Evolutionary conservation across 2,797 vertebrate species (phyloP).

Genomic region (Schizothorax lantsangensis): DNA sequence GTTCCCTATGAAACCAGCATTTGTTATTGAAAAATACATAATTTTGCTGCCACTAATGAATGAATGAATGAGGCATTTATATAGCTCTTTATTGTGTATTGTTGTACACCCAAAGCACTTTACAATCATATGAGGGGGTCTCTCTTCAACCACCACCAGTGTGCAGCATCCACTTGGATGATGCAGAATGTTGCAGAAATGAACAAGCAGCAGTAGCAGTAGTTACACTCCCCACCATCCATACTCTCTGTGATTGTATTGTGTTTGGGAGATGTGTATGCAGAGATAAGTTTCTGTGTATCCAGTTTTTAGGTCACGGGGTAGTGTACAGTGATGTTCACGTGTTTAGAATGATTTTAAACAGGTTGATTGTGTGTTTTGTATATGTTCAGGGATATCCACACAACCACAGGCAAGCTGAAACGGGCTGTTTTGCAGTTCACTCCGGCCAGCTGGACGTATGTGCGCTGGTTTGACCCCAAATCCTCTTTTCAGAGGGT

Average conservation of each 20-base stretch:
- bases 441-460: slow-evolving; percentile 97
- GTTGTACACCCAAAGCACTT: too few relatives aligned
- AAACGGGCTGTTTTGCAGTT: slow-evolving; percentile 95
- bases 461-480: slow-evolving; percentile 97
- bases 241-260: not conserved
- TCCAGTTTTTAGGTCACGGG: not conserved
- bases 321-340: not conserved
- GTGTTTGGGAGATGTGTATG: not conserved
- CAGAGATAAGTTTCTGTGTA: slow-evolving; percentile 5
- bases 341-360: not conserved
- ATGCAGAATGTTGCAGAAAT: not conserved
- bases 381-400: slow-evolving; percentile 86
- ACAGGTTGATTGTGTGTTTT: not conserved
- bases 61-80: too few relatives aligned
- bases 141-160: too few relatives aligned
- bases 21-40: not conserved
- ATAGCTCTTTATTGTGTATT: too few relatives aligned
- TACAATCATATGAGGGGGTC: too few relatives aligned
- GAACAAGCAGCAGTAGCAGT: not conserved
- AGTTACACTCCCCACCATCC: not conserved
- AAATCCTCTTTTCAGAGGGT: slow-evolving; percentile 97
- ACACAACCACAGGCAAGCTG: slow-evolving; percentile 95
- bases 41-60: not conserved
- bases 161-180: too few relatives aligned
- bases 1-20: not conserved